Conservation (phyloP, 2,888 invertebrate genomes). For the Spodoptera picta region DNA sequence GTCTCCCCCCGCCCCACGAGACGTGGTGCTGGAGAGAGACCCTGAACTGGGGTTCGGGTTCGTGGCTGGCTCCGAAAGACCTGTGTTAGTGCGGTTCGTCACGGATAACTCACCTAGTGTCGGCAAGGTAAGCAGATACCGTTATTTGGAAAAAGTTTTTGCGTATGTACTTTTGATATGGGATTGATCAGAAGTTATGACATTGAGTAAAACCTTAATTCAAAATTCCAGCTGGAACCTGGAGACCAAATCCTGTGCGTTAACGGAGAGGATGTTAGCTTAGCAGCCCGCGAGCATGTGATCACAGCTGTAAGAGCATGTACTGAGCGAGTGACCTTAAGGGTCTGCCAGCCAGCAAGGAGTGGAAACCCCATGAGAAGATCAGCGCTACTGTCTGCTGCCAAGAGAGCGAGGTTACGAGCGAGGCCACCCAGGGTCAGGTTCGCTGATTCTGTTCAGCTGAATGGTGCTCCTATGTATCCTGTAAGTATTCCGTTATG, state of each 20-base stretch:
- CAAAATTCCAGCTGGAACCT: slow-evolving; percentile 91
- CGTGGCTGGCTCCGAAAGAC: slow-evolving; percentile 98
- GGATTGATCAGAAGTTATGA: no score
- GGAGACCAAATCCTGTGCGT: slow-evolving; percentile 97
- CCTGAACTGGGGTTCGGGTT: slow-evolving; percentile 96
- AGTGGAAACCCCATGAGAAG: slow-evolving; percentile 89
- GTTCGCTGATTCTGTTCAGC: slow-evolving; percentile 96
- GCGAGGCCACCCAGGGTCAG: slow-evolving; percentile 95
- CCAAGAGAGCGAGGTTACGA: slow-evolving; percentile 94
- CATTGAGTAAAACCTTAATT: background rate
- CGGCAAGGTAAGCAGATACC: slow-evolving; percentile 89
- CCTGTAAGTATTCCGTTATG: slow-evolving; percentile 85
- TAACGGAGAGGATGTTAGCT: slow-evolving; percentile 96
- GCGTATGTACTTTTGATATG: no score
- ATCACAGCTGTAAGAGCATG: slow-evolving; percentile 96
- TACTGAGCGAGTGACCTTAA: slow-evolving; percentile 91
- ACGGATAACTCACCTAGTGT: slow-evolving; percentile 97
- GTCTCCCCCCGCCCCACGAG: slow-evolving; percentile 93
- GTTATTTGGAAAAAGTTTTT: no score
- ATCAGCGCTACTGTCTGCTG: slow-evolving; percentile 95
- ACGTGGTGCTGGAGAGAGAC: slow-evolving; percentile 92
- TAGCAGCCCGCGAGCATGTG: slow-evolving; percentile 95
- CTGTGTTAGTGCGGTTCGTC: slow-evolving; percentile 96
- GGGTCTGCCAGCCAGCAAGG: slow-evolving; percentile 95
- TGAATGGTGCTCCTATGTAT: slow-evolving; percentile 94